Evolutionary conservation across 2,113 vertebrate genomes (phyloP), one percentile per base, ranked within the genome.

Genomic region (Balaeniceps rex): DNA sequence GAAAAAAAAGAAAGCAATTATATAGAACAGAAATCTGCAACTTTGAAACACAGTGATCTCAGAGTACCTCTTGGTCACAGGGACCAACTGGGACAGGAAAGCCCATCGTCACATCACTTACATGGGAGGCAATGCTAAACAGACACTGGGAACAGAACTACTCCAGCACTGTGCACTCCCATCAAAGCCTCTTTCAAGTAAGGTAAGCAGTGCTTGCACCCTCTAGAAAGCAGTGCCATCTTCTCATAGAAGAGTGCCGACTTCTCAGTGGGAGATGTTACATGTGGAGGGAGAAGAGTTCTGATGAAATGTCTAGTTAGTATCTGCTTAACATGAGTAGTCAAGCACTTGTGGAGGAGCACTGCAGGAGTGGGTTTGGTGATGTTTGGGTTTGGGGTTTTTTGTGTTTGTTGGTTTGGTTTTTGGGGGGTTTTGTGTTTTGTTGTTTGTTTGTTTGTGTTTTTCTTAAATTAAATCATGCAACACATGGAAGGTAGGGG

Each of bases 21-120:
- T 77, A 87, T 33, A 98, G 94, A 98, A 97, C n/a, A 98, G 92
- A 98, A 97, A 90, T 95, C 61, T 88, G 54, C 58, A 94, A 90
- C 77, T 97, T 69, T 38, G 65, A 90, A 96, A 95, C 88, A 96
- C 90, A 96, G 80, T 93, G 87, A 93, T 94, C 44, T 91, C 78
- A 72, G 75, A 90, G 82, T 90, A 88, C 54, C 51, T 92, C 86
- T 81, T 89, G 82, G 80, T 60, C 88, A 76, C 55, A 91, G 33
- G 63, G 66, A 87, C 66, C 81, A 91, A 44, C 0, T 65, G 51
- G 65, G 83, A 93, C 42, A 40, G 68, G 52, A 88, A 91, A 93
- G 68, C 52, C 68, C 61, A 93, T 54, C 54, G 87, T 86, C 77
- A 74, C 72, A 87, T 78, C 51, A 85, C 51, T 88, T 64, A 68